These are phyloP conservation scores for Cantharis nigra DNA, from an alignment of 2,888 invertebrate genomes.

Conservation along the genomic window DNA sequence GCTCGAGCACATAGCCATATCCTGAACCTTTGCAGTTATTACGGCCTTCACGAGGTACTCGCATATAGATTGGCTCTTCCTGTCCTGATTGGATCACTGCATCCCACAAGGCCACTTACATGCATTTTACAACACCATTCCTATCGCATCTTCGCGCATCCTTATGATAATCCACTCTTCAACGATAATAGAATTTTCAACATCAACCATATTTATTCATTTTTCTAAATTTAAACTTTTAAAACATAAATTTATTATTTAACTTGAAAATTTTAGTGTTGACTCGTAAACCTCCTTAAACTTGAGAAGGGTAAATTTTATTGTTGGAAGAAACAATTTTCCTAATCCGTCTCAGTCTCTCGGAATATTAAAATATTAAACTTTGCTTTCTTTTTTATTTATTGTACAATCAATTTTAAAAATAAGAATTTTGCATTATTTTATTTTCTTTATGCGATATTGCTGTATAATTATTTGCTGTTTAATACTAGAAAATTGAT, in stretches of 20 bases:
- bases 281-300: background rate
- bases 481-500: too few relatives aligned
- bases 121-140: conserved; percentile 26
- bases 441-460: background rate
- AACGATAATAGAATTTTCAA: background rate
- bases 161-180: background rate
- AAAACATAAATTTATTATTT: background rate
- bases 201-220: background rate
- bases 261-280: background rate
- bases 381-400: background rate
- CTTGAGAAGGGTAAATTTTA: background rate
- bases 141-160: background rate
- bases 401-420: background rate
- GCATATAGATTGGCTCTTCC: conserved; percentile 45
- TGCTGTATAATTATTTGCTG: too few relatives aligned
- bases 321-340: background rate
- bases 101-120: conserved; percentile 33
- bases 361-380: background rate
- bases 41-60: conserved; percentile 38
- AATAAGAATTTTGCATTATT: background rate
- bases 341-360: background rate
- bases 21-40: conserved; percentile 42
- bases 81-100: conserved; percentile 39
- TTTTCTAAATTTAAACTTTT: background rate
- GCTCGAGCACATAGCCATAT: conserved; percentile 30